These are phyloP conservation scores for Trachurus trachurus DNA, from an alignment of 2,797 vertebrate genomes.

Conservation along the genomic window DNA sequence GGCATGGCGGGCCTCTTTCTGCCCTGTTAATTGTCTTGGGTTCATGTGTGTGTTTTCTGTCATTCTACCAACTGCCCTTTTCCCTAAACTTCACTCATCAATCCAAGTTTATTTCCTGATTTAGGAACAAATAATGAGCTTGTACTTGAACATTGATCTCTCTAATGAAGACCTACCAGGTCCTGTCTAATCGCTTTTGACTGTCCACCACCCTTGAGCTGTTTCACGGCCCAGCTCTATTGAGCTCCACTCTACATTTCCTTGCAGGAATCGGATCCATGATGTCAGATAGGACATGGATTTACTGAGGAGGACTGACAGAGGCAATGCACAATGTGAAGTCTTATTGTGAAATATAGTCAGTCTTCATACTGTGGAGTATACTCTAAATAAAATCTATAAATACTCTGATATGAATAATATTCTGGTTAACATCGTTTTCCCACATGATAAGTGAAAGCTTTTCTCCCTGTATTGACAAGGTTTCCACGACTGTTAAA, in stretches of 20 bases:
- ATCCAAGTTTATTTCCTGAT: conserved; percentile 43
- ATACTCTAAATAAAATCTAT: no score
- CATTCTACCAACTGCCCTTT: conserved; percentile 13
- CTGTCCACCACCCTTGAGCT: conserved; percentile 25
- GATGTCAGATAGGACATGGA: neutral
- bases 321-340: neutral
- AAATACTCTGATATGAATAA: no score
- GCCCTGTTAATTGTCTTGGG: neutral
- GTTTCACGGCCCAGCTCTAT: neutral
- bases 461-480: no score
- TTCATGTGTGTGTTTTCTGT: neutral
- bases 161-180: conserved; percentile 60
- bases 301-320: neutral
- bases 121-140: conserved; percentile 57
- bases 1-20: neutral
- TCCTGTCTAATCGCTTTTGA: conserved; percentile 31
- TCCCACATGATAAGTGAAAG: no score
- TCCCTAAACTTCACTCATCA: conserved; percentile 31
- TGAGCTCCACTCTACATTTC: neutral
- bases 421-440: no score
- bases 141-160: conserved; percentile 58
- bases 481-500: no score
- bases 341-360: neutral
- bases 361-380: neutral
- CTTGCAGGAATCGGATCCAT: neutral